Evolutionary conservation across 2,797 vertebrate species (phyloP).

Genomic region (Chelon labrosus): DNA sequence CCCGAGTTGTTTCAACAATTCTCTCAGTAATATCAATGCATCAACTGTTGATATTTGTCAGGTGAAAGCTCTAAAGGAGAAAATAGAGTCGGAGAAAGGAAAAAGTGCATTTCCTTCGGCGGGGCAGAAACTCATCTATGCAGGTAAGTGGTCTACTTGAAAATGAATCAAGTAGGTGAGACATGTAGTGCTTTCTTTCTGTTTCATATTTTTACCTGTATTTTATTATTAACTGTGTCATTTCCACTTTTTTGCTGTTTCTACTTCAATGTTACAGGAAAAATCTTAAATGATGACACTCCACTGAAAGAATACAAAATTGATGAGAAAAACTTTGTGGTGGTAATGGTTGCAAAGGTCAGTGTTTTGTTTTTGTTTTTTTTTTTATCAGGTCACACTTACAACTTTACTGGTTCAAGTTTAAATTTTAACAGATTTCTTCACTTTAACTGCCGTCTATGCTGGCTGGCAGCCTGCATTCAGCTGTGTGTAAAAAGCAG

Average conservation of each 20-base stretch:
- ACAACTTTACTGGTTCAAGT: too few species aligned
- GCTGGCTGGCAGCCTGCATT: too few species aligned
- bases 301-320: slow-evolving; percentile 86
- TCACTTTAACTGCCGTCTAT: background rate
- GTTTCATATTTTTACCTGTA: background rate
- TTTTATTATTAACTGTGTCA: background rate
- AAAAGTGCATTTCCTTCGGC: slow-evolving; percentile 82
- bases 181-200: background rate
- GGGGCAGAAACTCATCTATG: slow-evolving; percentile 87
- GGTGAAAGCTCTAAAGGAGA: slow-evolving; percentile 85
- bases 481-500: too few species aligned
- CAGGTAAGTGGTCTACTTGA: slow-evolving; percentile 70
- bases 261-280: slow-evolving; percentile 72
- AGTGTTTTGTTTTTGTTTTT: slow-evolving; percentile 12
- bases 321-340: slow-evolving; percentile 88
- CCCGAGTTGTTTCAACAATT: background rate
- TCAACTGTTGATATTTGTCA: slow-evolving; percentile 52
- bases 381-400: too few species aligned
- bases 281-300: slow-evolving; percentile 86
- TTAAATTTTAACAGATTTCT: background rate
- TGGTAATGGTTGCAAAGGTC: slow-evolving; percentile 89
- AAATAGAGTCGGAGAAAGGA: slow-evolving; percentile 83
- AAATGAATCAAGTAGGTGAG: background rate
- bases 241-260: slow-evolving; percentile 11
- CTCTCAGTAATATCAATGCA: background rate